Evolutionary conservation across 2,797 vertebrate genomes (phyloP).

Genomic region (Oryzias dopingdopingensis): DNA sequence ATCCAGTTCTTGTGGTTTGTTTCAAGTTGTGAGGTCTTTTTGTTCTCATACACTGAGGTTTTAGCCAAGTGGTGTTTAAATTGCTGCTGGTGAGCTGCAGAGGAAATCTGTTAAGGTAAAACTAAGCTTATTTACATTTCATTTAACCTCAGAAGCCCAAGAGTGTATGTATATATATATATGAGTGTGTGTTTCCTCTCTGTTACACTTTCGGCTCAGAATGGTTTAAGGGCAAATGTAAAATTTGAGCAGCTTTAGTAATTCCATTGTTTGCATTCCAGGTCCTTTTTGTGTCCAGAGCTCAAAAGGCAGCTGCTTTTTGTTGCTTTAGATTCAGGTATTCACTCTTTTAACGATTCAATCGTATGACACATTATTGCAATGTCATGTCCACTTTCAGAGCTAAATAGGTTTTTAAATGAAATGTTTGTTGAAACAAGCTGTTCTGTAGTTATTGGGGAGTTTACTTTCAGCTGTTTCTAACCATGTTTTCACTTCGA

Average conservation of each 20-base stretch:
- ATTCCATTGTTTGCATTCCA: constrained; percentile 4
- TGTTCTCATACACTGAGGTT: constrained; percentile 9
- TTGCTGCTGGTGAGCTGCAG: not conserved
- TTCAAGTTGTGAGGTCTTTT: not conserved
- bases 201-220: not conserved
- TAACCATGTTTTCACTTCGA: not conserved
- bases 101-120: constrained; percentile 8
- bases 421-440: constrained; percentile 7
- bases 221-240: not conserved
- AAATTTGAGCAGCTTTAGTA: constrained; percentile 3
- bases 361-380: not conserved
- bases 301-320: not conserved
- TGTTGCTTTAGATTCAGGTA: not conserved
- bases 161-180: not conserved
- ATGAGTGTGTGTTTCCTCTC: constrained; percentile 9
- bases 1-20: not conserved
- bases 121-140: not conserved
- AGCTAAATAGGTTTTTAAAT: not conserved
- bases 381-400: not conserved
- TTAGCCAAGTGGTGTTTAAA: constrained; percentile 3
- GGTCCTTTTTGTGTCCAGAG: not conserved
- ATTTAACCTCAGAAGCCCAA: constrained; percentile 6
- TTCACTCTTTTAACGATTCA: not conserved
- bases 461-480: constrained; percentile 3
- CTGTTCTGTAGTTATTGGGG: not conserved